A percentile compares a stretch with the other conserved stretches of the same genome.
Evolutionary conservation across 92 coral and sea anemone species (phyloP).

Genomic region (Parazoanthus atlanticus): DNA sequence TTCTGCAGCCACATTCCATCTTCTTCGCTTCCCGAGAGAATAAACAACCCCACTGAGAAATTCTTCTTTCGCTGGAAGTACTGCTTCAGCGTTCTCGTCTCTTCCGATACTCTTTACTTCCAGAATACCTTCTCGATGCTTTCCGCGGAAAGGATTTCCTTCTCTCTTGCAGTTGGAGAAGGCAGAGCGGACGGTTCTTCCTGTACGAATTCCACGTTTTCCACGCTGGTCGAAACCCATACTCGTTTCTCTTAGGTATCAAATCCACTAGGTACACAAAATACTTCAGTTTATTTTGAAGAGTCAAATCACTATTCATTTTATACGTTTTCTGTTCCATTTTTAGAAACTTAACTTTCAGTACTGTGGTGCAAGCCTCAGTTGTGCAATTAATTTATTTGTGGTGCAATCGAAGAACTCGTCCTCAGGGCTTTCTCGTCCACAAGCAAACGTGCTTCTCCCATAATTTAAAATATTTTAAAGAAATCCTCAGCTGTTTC

Average conservation of each 20-base stretch:
- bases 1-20: slow-evolving; percentile 22
- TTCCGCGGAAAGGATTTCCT: background rate
- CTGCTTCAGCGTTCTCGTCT: background rate
- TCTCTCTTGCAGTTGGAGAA: background rate
- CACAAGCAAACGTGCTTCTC: no score
- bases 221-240: slow-evolving; percentile 79
- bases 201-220: slow-evolving; percentile 73
- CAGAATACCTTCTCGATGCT: slow-evolving; percentile 27
- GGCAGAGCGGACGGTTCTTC: slow-evolving; percentile 71
- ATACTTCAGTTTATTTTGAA: background rate
- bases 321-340: slow-evolving; percentile 25
- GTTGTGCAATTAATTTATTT: background rate
- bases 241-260: background rate
- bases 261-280: background rate
- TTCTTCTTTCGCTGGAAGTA: slow-evolving; percentile 19
- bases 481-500: no score
- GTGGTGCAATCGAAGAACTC: slow-evolving; percentile 34
- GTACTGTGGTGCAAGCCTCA: background rate
- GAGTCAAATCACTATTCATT: background rate
- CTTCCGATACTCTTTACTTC: slow-evolving; percentile 11
- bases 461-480: no score
- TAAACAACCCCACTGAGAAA: slow-evolving; percentile 34
- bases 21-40: slow-evolving; percentile 36
- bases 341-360: slow-evolving; percentile 25
- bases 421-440: background rate